These are phyloP conservation scores for Haliaeetus leucogaster DNA, from an alignment of 2,113 vertebrate species.

Conservation along the genomic window DNA sequence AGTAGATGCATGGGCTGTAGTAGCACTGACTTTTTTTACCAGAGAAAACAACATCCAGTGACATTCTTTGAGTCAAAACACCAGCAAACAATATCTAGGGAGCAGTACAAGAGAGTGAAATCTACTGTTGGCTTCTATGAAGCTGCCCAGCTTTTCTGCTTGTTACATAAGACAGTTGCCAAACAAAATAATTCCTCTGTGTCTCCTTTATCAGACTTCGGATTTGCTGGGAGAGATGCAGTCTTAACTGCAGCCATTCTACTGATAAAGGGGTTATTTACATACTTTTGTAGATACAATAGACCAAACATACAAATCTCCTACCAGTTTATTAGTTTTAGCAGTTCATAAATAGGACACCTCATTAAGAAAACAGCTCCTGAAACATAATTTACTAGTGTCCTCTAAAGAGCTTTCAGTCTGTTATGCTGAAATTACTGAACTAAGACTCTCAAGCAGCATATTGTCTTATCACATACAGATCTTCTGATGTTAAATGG, in stretches of 20 bases:
- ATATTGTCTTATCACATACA: background rate
- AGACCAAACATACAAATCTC: conserved; percentile 19
- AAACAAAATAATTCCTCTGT: conserved; percentile 31
- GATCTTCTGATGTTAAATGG: background rate
- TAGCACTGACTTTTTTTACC: background rate
- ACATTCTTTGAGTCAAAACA: background rate
- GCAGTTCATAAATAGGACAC: conserved; percentile 30
- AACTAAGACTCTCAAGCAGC: background rate
- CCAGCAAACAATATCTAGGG: background rate
- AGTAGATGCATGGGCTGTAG: background rate
- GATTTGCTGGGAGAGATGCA: background rate
- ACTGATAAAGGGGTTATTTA: conserved; percentile 34
- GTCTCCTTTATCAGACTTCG: background rate
- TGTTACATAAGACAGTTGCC: background rate
- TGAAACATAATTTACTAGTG: background rate
- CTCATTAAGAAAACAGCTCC: background rate
- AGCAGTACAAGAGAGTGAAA: background rate
- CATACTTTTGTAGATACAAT: background rate
- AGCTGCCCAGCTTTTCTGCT: background rate
- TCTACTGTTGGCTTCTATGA: background rate
- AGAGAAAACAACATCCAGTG: background rate
- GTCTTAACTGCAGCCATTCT: background rate
- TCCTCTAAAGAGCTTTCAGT: background rate
- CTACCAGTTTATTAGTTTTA: conserved; percentile 19
- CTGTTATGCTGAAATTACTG: background rate